Base-by-base conservation (phyloP, 2,797 vertebrate species). In the Toxotes lorentzi region DNA sequence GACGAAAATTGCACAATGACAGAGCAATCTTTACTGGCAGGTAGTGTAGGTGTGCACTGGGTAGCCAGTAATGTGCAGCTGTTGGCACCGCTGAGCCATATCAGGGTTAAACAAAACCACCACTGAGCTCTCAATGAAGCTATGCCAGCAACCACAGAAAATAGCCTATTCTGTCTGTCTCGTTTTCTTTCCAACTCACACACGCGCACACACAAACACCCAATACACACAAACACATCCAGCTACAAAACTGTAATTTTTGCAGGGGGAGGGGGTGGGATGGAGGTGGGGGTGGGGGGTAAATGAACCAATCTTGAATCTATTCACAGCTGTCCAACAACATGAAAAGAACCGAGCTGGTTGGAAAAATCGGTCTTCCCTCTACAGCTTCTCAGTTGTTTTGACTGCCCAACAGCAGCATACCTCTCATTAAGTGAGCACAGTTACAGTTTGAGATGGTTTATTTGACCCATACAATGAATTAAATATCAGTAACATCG, bases 271-370 rank as follows among this genome's bases (percentile, higher is more conserved):
- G 67, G 34, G 70, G 60, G 87, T 24, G 27, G 27, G 27, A 43
- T 43, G 19, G 47, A 8, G 19, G 60, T 27, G 50, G 51, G 53
- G 27, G 27, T 1, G 78, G 67, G 30, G 70, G 63, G 86, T 24
- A 50, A 76, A 86, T 70, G 74, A 83, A 87, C 77, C 66, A 68
- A 73, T 84, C 86, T 71, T 58, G 51, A 88, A 75, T 84, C 82
- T 86, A 81, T 88, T 88, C 82, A 83, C 61, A 83, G 70, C 86
- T 81, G 70, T 88, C 81, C 80, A 85, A 81, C 81, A 87, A 84
- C 83, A 85, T 82, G 71, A 82, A 86, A 84, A 82, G 81, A 84
- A 84, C 8, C 13, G 65, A 87, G 81, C 70, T 74, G 74, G 72
- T 85, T 72, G 61, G 66, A 86, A 79, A 82, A 76, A 88, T 56